Conservation (phyloP, 1,140 invertebrate species). For the Mycetomoellerius zeteki region DNA sequence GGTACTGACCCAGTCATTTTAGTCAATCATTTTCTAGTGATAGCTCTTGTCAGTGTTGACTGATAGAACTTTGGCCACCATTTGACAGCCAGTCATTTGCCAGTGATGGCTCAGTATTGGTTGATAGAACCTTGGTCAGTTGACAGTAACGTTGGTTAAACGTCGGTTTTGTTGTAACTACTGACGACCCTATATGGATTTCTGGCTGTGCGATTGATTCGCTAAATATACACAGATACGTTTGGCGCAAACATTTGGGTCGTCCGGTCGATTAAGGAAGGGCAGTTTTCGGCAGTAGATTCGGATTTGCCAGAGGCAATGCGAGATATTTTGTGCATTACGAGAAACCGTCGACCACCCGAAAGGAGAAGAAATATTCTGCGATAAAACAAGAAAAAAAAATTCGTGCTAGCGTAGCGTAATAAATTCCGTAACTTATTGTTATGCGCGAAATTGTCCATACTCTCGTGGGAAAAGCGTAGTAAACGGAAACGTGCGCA, state of each 20-base stretch:
- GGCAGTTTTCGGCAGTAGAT: constrained; percentile 18
- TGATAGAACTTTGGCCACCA: no score
- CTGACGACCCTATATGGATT: not conserved
- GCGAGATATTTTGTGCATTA: not conserved
- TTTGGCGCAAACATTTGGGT: constrained; percentile 43
- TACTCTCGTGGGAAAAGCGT: constrained; percentile 22
- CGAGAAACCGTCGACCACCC: not conserved
- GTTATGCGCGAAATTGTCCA: constrained; percentile 19
- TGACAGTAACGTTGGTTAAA: no score
- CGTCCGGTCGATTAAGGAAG: constrained; percentile 34
- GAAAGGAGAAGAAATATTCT: not conserved
- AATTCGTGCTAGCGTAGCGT: not conserved
- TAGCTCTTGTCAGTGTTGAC: no score
- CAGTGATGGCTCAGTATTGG: no score
- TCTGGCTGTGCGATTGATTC: constrained; percentile 39
- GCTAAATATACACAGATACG: constrained; percentile 44
- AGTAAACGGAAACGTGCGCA: constrained; percentile 18
- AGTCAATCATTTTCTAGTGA: no score
- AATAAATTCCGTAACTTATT: constrained; percentile 55
- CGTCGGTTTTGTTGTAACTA: no score
- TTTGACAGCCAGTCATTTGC: no score
- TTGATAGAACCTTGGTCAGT: no score
- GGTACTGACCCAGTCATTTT: no score
- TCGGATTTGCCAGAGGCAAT: not conserved
- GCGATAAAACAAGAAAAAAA: constrained; percentile 19